These are phyloP conservation scores for Pyxicephalus adspersus DNA, from an alignment of 2,113 vertebrate species.

Conservation along the genomic window DNA sequence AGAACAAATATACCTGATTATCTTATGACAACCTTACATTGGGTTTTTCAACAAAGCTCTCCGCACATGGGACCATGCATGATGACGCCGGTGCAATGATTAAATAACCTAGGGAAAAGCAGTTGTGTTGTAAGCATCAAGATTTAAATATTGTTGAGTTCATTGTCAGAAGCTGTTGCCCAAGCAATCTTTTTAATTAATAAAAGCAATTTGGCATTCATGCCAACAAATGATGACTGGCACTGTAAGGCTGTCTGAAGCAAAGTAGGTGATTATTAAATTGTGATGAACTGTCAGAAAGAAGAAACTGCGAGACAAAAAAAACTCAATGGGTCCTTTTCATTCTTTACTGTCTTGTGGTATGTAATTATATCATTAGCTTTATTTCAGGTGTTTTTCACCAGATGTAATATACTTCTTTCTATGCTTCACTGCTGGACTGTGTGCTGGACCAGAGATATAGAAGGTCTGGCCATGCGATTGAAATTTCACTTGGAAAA, in stretches of 20 bases:
- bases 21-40: constrained; percentile 48
- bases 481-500: too few relatives aligned
- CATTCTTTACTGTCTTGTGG: not conserved
- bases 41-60: constrained; percentile 29
- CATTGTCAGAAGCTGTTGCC: constrained; percentile 53
- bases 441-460: too few relatives aligned
- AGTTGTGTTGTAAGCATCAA: constrained; percentile 33
- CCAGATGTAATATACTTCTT: too few relatives aligned
- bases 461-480: too few relatives aligned
- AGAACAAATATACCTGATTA: constrained; percentile 56
- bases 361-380: not conserved
- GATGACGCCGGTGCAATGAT: constrained; percentile 38
- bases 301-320: not conserved
- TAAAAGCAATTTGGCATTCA: constrained; percentile 43
- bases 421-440: too few relatives aligned
- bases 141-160: constrained; percentile 54
- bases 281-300: constrained; percentile 26
- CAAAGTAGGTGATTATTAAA: constrained; percentile 19
- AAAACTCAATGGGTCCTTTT: not conserved
- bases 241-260: constrained; percentile 9
- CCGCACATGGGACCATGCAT: constrained; percentile 36
- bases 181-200: constrained; percentile 51
- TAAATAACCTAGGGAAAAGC: constrained; percentile 53
- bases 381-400: not conserved
- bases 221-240: constrained; percentile 36